These are phyloP conservation scores for Echinops telfairi DNA, from an alignment of 2,113 vertebrate genomes.

Conservation along the genomic window DNA sequence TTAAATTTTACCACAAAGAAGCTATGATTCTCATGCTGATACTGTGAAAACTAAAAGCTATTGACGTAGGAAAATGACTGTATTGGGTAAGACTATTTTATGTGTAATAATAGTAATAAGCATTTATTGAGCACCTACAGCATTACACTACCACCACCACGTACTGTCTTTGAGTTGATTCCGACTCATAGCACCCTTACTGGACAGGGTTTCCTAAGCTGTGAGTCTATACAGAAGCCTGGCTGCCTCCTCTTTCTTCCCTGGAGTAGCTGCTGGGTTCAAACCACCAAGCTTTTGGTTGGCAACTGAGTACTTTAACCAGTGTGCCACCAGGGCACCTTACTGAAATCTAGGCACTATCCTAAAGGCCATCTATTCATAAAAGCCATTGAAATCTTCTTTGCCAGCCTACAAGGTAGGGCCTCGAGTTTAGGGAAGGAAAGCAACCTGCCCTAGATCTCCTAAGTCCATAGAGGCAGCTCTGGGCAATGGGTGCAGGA, in stretches of 20 bases:
- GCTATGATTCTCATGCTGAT: background rate
- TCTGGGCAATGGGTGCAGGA: background rate
- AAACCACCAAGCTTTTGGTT: no score
- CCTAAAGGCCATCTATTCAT: background rate
- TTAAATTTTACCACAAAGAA: background rate
- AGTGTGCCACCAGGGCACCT: background rate
- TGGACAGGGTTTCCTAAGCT: no score
- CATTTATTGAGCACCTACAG: slow-evolving; percentile 27
- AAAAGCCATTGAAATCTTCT: slow-evolving; percentile 2
- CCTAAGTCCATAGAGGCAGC: slow-evolving; percentile 8
- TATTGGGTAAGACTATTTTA: slow-evolving; percentile 9
- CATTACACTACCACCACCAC: background rate
- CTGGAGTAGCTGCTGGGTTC: no score
- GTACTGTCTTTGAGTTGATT: no score
- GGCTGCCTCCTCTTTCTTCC: no score
- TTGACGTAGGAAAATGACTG: background rate
- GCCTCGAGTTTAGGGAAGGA: slow-evolving; percentile 7
- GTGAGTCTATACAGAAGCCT: no score
- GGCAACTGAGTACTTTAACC: no score
- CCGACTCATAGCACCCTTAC: no score
- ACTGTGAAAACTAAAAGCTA: background rate
- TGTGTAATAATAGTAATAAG: background rate
- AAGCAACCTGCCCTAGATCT: background rate
- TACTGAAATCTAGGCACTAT: background rate
- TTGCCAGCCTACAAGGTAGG: background rate